Evolutionary conservation across 2,797 vertebrate species (phyloP), one percentile per base, ranked within the genome.

Genomic region (Cetoscarus ocellatus): DNA sequence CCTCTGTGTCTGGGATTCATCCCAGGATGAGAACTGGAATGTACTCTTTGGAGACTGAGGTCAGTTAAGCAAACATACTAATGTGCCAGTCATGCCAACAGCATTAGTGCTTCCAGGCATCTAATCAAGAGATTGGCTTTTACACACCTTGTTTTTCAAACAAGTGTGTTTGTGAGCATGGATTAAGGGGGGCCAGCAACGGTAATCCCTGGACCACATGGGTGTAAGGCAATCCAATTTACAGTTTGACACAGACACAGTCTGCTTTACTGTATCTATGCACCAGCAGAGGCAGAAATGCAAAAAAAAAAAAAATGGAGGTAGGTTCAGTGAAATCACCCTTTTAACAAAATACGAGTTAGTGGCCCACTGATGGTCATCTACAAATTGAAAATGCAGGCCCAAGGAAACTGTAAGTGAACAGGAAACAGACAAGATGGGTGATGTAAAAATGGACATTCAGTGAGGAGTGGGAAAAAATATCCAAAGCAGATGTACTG

Each of bases 211-310:
- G 35, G 68, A 86, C 83, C 88, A 89, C 88, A 88, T 89, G 86
- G 88, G 88, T 78, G 13, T 82, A 77, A 81, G 70, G 39, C 62
- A 92, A 91, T 92, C 89, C 88, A 85, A 89, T 91, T 91, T 88
- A 87, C 83, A 65, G 73, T 70, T 63, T 49, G 77, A 79, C 75
- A 72, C 45, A 64, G 47, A 68, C 39, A 55, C 76, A 79, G 67
- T 65, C 67, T 75, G 67, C 45, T 62, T 38, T 19, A 44, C 38
- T 66, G 9, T 56, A n/a, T 59, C 9, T 51, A 27, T 44, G 62
- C 42, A 51, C 61, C n/a, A 45, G 15, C 7, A 43, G 36, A 44
- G 35, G 42, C 34, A 0, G 2, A 45, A 45, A 43, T 27, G 27
- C 66, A 34, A 1, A 15, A 12, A 34, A 47, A 38, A 38, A 38